These are phyloP conservation scores for Drosophila putrida DNA, from an alignment of 2,888 invertebrate genomes.

Conservation along the genomic window DNA sequence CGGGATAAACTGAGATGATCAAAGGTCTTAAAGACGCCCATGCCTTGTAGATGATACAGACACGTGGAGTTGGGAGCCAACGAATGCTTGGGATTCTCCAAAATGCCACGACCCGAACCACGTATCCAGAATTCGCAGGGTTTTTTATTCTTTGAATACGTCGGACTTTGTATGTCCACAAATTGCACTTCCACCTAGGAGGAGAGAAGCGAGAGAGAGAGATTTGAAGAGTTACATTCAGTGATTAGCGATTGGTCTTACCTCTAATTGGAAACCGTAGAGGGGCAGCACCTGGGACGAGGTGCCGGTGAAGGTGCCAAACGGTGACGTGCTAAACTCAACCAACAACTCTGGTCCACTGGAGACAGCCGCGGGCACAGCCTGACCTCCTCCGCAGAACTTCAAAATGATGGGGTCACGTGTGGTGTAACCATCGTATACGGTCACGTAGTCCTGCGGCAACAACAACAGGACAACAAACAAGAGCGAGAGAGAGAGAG, in stretches of 20 bases:
- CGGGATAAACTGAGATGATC: constrained; percentile 87
- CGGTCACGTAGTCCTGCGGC: constrained; percentile 92
- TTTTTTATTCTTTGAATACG: constrained; percentile 93
- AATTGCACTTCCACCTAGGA: constrained; percentile 90
- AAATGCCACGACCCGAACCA: constrained; percentile 91
- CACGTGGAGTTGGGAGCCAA: constrained; percentile 95
- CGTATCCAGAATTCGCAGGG: constrained; percentile 94
- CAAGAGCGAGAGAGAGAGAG: constrained; percentile 2
- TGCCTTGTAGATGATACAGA: constrained; percentile 92
- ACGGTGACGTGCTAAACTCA: constrained; percentile 95
- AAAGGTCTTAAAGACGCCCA: constrained; percentile 87
- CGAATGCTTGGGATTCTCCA: constrained; percentile 94
- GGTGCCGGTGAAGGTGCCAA: constrained; percentile 93
- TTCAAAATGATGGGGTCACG: constrained; percentile 94
- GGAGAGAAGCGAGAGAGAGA: constrained; percentile 34
- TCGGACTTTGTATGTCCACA: constrained; percentile 93
- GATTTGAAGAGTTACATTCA: neutral
- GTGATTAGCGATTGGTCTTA: constrained; percentile 83
- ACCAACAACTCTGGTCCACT: constrained; percentile 95
- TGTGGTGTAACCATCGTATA: constrained; percentile 95
- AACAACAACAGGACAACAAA: constrained; percentile 9
- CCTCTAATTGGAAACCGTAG: constrained; percentile 95
- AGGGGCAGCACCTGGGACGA: constrained; percentile 91
- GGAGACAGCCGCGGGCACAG: constrained; percentile 93
- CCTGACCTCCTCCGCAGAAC: constrained; percentile 95